Base-by-base conservation (phyloP, 1,140 invertebrate species). In the Caenorhabditis brenneri region DNA sequence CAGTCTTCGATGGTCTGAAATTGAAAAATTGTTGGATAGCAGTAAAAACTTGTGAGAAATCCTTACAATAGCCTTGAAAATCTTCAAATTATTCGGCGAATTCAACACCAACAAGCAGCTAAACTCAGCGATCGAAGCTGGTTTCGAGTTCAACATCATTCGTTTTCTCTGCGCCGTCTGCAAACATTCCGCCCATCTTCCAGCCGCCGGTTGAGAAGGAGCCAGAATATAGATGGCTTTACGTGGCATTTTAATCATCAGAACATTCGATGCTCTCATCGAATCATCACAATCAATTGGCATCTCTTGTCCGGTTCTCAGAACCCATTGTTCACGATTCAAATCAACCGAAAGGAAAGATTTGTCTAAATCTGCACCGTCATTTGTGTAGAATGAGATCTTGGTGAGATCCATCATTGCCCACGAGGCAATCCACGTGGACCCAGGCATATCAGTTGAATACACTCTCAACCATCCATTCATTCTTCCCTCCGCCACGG, bases 401-500 rank as follows among this genome's bases (percentile, higher is more conserved):
- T 31, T 36, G 3, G 31, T 46, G 22, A 65, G 36, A 36, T 84
- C 83, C 65, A 84, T 81, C 55, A 69, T 55, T 19, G 80, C 83
- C 83, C 83, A 84, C 16, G 51, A 69, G 9, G 74, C 33, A 19
- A 83, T 53, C 81, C 83, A 82, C n/a, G 53, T 69, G 24, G 60
- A 74, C 29, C 42, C 48, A 2, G 81, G 42, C 29, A 78, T 49
- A 79, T 49, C 82, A 48, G 51, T 27, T n/a, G 42, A 49, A 58
- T 58, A 84, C 5, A 84, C 55, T 51, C 80, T 58, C 16, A 84
- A 36, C 83, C 83, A 84, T 60, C 83, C 83, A 42, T 81, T 84
- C 83, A 84, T 84, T n/a, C 83, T 36, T 82, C 80, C 83, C 15
- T 74, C 65, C 1, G 65, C 22, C 0, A 74, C 36, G 0, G 15